Base-by-base conservation (phyloP, 1,140 invertebrate genomes). In the Drosophila biarmipes region DNA sequence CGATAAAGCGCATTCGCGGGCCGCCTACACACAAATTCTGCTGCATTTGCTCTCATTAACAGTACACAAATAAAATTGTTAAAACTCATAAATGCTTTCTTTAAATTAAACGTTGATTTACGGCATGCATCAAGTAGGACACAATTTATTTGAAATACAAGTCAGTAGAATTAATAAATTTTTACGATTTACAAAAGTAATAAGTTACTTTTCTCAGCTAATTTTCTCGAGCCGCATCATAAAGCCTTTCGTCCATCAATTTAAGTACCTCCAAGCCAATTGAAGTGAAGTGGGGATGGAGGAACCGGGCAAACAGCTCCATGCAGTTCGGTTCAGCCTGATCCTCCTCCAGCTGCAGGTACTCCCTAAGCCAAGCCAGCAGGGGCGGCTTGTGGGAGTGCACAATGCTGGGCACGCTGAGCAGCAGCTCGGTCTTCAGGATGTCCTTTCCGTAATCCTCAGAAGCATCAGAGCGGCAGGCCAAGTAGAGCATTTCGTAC, bases 361-460 rank as follows among this genome's bases (percentile, higher is more conserved):
- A 21, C 6, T 69, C 31, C 0, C 55, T 37, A 17, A 92, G 49
- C 86, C 85, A 92, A 94, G 94, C 93, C 78, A 92, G 76, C 34
- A 98, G 82, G 6, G 96, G 96, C 52, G 97, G 97, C 93, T 99
- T 99, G 82, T 98, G 97, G 10, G 97, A 98, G 93, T 98, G 97
- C 49, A 98, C 93, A 29, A 96, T 95, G 93, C 97, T 98, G 1
- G 98, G 97, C n/a, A 98, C 92, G 92, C 97, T 98, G 12, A 96
- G 90, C 49, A 98, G 91, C 21, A 97, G 75, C 92, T 95, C 94
- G 11, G 93, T 92, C 77, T 94, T 21, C 7, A 90, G 49, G 87
- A 80, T 42, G 73, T 19, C 34, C 7, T 27, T 4, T 1, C 15
- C 69, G 45, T 58, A 80, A 11, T 52, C 15, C 10, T 8, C 42